These are phyloP conservation scores for Erithacus rubecula DNA, from an alignment of 2,797 vertebrate genomes.

Conservation along the genomic window DNA sequence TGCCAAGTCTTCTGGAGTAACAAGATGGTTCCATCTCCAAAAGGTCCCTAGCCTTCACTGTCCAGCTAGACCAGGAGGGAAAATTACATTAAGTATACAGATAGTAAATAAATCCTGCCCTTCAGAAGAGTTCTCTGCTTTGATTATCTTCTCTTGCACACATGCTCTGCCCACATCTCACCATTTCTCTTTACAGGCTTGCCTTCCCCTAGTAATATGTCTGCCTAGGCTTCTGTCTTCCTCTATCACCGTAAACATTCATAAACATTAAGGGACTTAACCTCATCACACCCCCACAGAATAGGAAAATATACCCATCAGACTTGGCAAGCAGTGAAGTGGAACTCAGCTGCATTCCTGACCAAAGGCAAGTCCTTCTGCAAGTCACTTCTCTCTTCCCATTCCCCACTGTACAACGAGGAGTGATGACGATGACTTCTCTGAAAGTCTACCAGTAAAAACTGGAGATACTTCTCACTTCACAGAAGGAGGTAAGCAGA, in stretches of 20 bases:
- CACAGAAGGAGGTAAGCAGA: background rate
- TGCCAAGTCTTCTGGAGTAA: background rate
- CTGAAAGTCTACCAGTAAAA: background rate
- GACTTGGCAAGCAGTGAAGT: constrained; percentile 29
- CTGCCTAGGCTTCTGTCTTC: constrained; percentile 30
- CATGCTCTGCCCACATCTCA: background rate
- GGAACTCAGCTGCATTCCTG: constrained; percentile 11
- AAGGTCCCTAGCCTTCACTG: background rate
- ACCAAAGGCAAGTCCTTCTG: background rate
- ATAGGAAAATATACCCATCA: constrained; percentile 36
- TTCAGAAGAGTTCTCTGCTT: background rate
- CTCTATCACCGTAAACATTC: constrained; percentile 30
- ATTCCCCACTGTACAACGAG: background rate
- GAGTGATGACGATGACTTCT: background rate
- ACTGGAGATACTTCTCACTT: background rate
- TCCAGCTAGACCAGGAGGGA: background rate
- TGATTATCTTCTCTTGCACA: background rate
- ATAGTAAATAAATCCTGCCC: background rate
- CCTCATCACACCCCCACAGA: background rate
- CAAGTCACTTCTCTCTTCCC: background rate
- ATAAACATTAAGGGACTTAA: constrained; percentile 62
- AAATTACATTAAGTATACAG: background rate
- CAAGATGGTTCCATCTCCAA: background rate
- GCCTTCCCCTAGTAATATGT: constrained; percentile 20
- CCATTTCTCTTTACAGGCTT: background rate